A percentile compares a stretch with the other conserved stretches of the same genome.
phyloP scores from a whole-genome alignment of 2,888 invertebrate genomes.

The Eristalinus sepulchralis region DNA sequence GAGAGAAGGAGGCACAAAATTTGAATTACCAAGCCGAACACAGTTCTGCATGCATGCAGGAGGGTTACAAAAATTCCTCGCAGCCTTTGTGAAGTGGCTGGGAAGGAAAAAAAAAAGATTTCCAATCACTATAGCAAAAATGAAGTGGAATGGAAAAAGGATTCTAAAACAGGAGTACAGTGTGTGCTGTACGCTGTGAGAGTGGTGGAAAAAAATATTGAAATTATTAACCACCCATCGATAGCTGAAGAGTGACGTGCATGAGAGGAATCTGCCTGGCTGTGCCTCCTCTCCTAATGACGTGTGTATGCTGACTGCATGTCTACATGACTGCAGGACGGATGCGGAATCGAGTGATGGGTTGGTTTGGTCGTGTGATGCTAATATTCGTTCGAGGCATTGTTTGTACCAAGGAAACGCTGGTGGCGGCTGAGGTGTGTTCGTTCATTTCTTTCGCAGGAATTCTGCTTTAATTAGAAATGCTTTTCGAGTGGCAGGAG shows the following conservation, averaged over 20 bases:
- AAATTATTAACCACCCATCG: constrained; percentile 66
- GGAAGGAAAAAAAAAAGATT: constrained; percentile 21
- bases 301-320: constrained; percentile 3
- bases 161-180: constrained; percentile 35
- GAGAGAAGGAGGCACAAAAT: constrained; percentile 48
- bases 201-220: constrained; percentile 26
- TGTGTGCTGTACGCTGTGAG: neutral
- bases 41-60: constrained; percentile 42
- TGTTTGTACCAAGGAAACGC: constrained; percentile 25
- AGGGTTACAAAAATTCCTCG: constrained; percentile 47
- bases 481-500: constrained; percentile 1
- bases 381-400: constrained; percentile 19
- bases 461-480: constrained; percentile 16
- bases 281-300: constrained; percentile 36
- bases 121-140: constrained; percentile 52
- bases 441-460: neutral
- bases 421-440: constrained; percentile 18
- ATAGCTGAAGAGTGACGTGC: constrained; percentile 10
- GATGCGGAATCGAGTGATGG: neutral
- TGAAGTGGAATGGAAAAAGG: constrained; percentile 6
- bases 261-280: neutral
- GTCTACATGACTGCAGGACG: neutral
- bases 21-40: constrained; percentile 62
- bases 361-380: neutral
- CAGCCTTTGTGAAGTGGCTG: constrained; percentile 7